Evolutionary conservation across 2,888 invertebrate species (phyloP).

Genomic region (Hirtodrosophila cameraria): DNA sequence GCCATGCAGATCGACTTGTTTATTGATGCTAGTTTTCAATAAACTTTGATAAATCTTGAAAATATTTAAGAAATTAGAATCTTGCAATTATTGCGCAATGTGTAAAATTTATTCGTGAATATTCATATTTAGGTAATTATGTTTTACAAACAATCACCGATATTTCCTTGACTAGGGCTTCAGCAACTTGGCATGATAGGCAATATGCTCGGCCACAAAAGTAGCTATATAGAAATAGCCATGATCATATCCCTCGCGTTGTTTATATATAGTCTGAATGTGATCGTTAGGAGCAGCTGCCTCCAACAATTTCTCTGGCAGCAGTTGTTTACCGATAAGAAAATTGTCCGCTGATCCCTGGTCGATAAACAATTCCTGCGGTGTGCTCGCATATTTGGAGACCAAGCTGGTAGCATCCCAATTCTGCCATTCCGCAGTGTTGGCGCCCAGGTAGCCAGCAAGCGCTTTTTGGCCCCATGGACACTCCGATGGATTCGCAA

Average conservation of each 20-base stretch:
- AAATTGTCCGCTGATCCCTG: constrained; percentile 94
- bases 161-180: constrained; percentile 78
- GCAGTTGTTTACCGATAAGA: constrained; percentile 89
- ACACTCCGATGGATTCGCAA: constrained; percentile 93
- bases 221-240: constrained; percentile 96
- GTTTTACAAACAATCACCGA: constrained; percentile 6
- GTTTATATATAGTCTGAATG: constrained; percentile 88
- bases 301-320: constrained; percentile 91
- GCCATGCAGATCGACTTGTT: neutral
- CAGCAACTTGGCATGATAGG: constrained; percentile 93
- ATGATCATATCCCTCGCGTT: constrained; percentile 96
- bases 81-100: too few relatives aligned
- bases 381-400: constrained; percentile 92
- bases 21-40: too few relatives aligned
- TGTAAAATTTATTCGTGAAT: constrained; percentile 35
- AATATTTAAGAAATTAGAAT: too few relatives aligned
- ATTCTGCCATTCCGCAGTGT: constrained; percentile 88
- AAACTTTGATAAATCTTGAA: too few relatives aligned
- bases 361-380: constrained; percentile 93
- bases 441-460: constrained; percentile 90
- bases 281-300: constrained; percentile 85
- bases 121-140: neutral
- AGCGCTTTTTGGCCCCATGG: constrained; percentile 96
- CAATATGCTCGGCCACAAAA: constrained; percentile 96
- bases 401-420: constrained; percentile 96